phyloP scores from a whole-genome alignment of 1,140 invertebrate species.

The Brachionus calyciflorus region DNA sequence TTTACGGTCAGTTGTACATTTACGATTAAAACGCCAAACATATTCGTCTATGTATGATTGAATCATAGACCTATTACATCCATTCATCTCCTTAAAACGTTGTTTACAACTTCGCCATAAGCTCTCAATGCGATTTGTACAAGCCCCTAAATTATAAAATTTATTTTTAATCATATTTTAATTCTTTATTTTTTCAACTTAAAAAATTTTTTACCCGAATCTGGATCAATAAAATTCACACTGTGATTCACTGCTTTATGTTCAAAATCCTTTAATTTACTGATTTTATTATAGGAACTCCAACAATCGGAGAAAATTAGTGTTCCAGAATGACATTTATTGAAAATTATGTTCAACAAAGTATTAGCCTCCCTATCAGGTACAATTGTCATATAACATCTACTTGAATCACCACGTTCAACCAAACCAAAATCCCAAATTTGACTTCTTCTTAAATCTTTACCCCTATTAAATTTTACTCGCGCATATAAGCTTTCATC shows the following conservation, averaged over 20 bases:
- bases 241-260: neutral
- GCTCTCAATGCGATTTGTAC: slow-evolving; percentile 4
- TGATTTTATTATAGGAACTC: neutral
- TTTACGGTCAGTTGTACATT: neutral
- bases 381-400: neutral
- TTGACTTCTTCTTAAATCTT: neutral
- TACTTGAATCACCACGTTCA: neutral
- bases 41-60: slow-evolving; percentile 14
- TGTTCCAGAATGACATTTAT: neutral
- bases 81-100: slow-evolving; percentile 5
- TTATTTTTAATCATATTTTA: no score
- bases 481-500: neutral
- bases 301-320: neutral
- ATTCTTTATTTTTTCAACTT: no score
- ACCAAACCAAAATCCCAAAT: slow-evolving; percentile 6
- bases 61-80: neutral
- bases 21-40: neutral
- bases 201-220: neutral
- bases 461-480: neutral
- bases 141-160: neutral
- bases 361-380: neutral
- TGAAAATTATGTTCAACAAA: neutral
- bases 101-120: neutral
- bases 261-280: neutral
- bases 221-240: neutral